phyloP scores from a whole-genome alignment of 2,113 vertebrate species.

The Saccopteryx leptura region DNA sequence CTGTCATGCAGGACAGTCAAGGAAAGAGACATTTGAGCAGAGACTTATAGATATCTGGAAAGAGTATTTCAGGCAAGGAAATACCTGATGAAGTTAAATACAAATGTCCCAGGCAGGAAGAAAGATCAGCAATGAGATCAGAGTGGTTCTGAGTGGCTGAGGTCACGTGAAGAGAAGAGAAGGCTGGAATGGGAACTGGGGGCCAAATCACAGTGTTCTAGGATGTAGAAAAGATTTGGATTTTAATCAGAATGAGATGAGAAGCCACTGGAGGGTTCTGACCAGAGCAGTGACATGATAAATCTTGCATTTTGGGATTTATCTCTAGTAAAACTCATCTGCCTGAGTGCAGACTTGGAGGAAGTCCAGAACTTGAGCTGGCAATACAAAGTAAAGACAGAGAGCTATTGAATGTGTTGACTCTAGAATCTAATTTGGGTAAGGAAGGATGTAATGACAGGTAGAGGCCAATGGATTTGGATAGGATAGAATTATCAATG shows the following conservation, averaged over 20 bases:
- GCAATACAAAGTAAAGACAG: not conserved
- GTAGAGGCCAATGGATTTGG: not conserved
- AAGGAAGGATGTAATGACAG: not conserved
- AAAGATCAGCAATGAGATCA: not conserved
- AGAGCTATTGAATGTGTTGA: not conserved
- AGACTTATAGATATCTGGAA: not conserved
- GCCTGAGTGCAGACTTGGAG: not conserved
- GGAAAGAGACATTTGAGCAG: not conserved
- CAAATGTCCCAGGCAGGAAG: not conserved
- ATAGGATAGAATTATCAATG: not conserved
- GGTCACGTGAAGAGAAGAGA: not conserved
- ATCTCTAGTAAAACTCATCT: not conserved
- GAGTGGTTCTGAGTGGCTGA: too few relatives aligned
- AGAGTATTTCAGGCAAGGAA: not conserved
- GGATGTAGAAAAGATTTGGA: not conserved
- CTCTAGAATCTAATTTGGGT: not conserved
- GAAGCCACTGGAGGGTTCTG: not conserved
- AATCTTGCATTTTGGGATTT: not conserved
- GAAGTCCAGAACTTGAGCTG: not conserved
- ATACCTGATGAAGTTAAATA: not conserved
- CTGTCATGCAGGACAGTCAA: not conserved
- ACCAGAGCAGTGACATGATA: not conserved
- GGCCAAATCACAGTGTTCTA: not conserved
- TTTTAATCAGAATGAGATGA: conserved; percentile 20
- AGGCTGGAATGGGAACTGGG: not conserved